A percentile compares a stretch with the other conserved stretches of the same genome.
Evolutionary conservation across 2,113 vertebrate species (phyloP).

Genomic region (Pelecanus crispus): DNA sequence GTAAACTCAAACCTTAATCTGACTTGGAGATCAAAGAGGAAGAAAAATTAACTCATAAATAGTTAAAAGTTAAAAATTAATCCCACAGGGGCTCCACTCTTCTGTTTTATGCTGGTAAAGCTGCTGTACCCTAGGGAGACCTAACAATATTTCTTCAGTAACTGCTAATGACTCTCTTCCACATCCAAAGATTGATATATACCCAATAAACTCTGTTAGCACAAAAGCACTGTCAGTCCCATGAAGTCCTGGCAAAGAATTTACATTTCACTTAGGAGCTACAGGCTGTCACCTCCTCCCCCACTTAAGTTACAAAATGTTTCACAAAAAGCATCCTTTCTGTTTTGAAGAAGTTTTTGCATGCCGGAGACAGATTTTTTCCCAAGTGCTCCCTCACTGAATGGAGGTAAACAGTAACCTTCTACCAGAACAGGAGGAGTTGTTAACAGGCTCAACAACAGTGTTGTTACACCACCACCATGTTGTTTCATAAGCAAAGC

Average conservation of each 20-base stretch:
- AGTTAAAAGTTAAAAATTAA: slow-evolving; percentile 6
- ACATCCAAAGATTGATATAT: not conserved
- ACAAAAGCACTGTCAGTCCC: not conserved
- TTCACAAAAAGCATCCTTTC: not conserved
- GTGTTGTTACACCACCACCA: not conserved
- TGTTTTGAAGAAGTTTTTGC: not conserved
- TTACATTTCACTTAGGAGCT: not conserved
- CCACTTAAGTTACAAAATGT: not conserved
- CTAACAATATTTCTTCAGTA: not conserved
- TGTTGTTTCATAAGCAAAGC: not conserved
- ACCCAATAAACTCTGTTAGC: not conserved
- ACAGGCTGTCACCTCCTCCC: not conserved
- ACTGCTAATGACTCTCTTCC: not conserved
- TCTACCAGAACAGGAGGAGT: not conserved
- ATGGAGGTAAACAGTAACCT: not conserved
- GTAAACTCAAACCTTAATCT: not conserved
- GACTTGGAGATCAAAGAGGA: not conserved
- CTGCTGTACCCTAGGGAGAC: not conserved
- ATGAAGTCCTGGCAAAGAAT: not conserved
- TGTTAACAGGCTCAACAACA: not conserved
- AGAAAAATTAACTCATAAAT: not conserved
- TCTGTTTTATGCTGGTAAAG: not conserved
- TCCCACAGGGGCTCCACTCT: not conserved
- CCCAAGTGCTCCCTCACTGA: not conserved
- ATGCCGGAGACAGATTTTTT: not conserved